phyloP scores from a whole-genome alignment of 1,140 invertebrate species.

The Mizuhopecten yessoensis region DNA sequence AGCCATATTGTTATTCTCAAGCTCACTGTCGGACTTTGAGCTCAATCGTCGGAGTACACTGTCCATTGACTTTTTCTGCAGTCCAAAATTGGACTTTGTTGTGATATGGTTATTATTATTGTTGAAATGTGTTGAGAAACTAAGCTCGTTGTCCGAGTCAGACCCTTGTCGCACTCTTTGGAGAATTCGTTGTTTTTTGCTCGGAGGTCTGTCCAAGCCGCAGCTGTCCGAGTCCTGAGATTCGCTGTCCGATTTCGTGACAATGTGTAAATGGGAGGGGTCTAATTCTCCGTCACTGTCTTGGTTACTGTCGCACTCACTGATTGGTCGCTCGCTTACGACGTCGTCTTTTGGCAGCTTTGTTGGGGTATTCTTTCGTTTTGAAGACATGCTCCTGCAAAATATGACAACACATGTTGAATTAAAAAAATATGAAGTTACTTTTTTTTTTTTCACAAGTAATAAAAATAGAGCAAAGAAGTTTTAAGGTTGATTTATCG shows the following conservation, averaged over 20 bases:
- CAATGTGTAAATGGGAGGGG: constrained; percentile 65
- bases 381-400: constrained; percentile 95
- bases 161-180: constrained; percentile 72
- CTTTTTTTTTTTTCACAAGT: background rate
- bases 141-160: constrained; percentile 87
- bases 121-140: constrained; percentile 70
- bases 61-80: constrained; percentile 87
- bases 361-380: constrained; percentile 95
- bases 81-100: constrained; percentile 79
- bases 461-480: background rate
- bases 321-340: constrained; percentile 61
- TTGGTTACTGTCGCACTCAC: constrained; percentile 56
- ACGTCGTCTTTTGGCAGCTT: constrained; percentile 92
- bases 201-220: constrained; percentile 73
- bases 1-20: constrained; percentile 64
- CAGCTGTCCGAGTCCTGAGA: constrained; percentile 66
- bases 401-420: constrained; percentile 41
- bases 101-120: constrained; percentile 58
- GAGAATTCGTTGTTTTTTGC: constrained; percentile 76
- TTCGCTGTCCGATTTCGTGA: constrained; percentile 70
- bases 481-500: background rate
- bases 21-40: constrained; percentile 63
- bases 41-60: constrained; percentile 76
- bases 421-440: background rate
- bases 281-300: constrained; percentile 65